phyloP scores from a whole-genome alignment of 2,113 vertebrate genomes.

The Psettodes erumei region DNA sequence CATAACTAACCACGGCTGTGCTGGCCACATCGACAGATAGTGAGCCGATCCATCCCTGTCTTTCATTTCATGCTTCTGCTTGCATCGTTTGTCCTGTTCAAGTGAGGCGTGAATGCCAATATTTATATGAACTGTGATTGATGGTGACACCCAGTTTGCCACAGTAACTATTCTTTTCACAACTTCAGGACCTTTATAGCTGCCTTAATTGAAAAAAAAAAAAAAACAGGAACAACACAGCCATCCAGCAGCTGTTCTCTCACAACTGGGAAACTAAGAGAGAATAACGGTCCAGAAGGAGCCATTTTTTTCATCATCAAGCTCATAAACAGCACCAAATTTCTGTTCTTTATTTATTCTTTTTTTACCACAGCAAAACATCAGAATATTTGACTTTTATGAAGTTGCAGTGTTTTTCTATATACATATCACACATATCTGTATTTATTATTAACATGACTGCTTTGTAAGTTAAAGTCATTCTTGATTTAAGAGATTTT shows the following conservation, averaged over 20 bases:
- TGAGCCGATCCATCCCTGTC: conserved; percentile 27
- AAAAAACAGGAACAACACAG: conserved; percentile 17
- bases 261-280: conserved; percentile 7
- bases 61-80: conserved; percentile 39
- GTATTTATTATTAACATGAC: not conserved
- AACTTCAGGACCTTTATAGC: conserved; percentile 34
- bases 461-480: not conserved
- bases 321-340: not conserved
- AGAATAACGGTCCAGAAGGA: not conserved
- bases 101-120: conserved; percentile 33
- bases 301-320: not conserved
- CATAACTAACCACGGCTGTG: not conserved
- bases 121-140: conserved; percentile 46
- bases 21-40: not conserved
- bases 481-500: not conserved
- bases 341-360: not conserved
- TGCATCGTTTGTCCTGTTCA: conserved; percentile 47
- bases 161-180: conserved; percentile 11
- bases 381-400: not conserved
- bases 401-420: not conserved
- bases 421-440: not conserved
- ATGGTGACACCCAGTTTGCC: conserved; percentile 50
- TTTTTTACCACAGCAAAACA: not conserved
- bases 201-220: conserved; percentile 21
- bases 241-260: conserved; percentile 1